Evolutionary conservation across 1,140 invertebrate species (phyloP), one percentile per base, ranked within the genome.

Genomic region (Lethrus apterus): DNA sequence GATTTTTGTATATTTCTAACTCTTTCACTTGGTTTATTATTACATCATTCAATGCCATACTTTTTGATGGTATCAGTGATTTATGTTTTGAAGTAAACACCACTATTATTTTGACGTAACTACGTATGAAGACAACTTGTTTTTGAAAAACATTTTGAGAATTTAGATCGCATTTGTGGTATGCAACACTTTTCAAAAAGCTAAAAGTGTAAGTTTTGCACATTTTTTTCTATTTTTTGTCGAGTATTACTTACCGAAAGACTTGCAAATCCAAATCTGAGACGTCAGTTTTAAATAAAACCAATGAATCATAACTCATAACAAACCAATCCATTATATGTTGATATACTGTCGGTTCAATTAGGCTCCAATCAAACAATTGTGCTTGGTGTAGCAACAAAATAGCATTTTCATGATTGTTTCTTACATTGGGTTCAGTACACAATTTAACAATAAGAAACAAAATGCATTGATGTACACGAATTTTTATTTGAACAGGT

Each of bases 291-390:
- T 65, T 66, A 9, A 89, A 68, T 21, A 87, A 74, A 50, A 84
- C 81, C 44, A 73, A 67, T 0, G 84, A 78, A 68, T 89, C 83
- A 63, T 80, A 83, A 34, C 79, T 81, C 73, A 81, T 82, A 2
- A 87, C 75, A 50, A 84, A 82, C 84, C 84, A 88, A 57, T 84
- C 84, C 41, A 84, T 72, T 13, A 85, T 71, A 40, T 78, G 73
- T 56, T 86, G 81, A 51, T 80, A 79, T 17, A 73, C 72, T 7
- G 65, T 63, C n/a, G 77, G 75, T 47, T 83, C 82, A 4, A 89
- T 66, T 21, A 78, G 60, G 47, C 78, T 70, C 86, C 86, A 89
- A 1, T 80, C 70, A 63, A 82, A 83, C 41, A 68, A 71, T 56
- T 83, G 76, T 5, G 81, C 76, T 50, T 79, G 75, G 14, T 72